These are phyloP conservation scores for Procambarus virginalis DNA, from an alignment of 1,140 invertebrate species.

Conservation along the genomic window DNA sequence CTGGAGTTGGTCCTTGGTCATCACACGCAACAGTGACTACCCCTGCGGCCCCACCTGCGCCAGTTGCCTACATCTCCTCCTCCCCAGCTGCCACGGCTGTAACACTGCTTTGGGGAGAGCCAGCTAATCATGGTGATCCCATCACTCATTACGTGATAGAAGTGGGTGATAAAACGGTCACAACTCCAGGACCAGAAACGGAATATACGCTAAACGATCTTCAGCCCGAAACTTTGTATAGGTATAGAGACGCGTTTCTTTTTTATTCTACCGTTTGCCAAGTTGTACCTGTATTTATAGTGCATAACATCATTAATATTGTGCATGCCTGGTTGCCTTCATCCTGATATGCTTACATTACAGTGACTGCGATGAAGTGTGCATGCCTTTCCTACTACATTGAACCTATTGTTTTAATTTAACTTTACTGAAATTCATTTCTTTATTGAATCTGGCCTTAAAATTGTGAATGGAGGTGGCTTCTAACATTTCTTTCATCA, in stretches of 20 bases:
- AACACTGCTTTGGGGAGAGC: slow-evolving; percentile 83
- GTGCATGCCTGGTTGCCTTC: no score
- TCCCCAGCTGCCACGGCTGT: slow-evolving; percentile 80
- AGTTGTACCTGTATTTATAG: no score
- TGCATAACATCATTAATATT: no score
- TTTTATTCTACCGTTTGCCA: no score
- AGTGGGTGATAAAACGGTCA: slow-evolving; percentile 79
- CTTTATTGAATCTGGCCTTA: no score
- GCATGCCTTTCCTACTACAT: no score
- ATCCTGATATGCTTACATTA: no score
- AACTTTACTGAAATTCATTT: no score
- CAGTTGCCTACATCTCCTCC: slow-evolving; percentile 79
- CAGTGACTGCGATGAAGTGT: no score
- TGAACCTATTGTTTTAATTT: no score
- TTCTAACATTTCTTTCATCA: no score
- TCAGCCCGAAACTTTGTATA: slow-evolving; percentile 78
- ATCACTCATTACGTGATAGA: slow-evolving; percentile 87
- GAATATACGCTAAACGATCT: slow-evolving; percentile 75
- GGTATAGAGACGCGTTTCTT: slow-evolving; percentile 72
- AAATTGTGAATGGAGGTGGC: no score
- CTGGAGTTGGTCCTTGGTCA: slow-evolving; percentile 84
- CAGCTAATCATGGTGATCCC: slow-evolving; percentile 81
- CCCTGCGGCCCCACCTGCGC: slow-evolving; percentile 83
- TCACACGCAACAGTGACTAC: slow-evolving; percentile 79
- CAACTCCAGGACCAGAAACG: slow-evolving; percentile 76